Conservation (phyloP, 1,140 invertebrate species). For the Homalodisca vitripennis region DNA sequence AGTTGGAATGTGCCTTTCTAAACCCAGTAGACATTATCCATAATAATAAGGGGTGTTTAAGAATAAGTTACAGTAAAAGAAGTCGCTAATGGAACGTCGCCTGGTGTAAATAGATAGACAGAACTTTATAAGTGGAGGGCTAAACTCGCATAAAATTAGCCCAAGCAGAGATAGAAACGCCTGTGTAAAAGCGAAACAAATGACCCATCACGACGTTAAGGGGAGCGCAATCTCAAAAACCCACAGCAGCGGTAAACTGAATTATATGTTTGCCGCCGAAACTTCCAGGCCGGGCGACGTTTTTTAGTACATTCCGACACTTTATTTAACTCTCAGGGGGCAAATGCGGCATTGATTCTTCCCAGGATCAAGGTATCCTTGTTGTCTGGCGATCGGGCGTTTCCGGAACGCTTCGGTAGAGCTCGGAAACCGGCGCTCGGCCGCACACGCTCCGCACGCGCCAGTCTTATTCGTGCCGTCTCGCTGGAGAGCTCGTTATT, state of each 20-base stretch:
- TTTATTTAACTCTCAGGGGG: constrained; percentile 12
- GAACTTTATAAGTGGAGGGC: neutral
- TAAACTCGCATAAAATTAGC: constrained; percentile 8
- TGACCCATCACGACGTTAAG: neutral
- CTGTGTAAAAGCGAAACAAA: constrained; percentile 7
- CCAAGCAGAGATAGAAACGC: neutral
- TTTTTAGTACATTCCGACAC: constrained; percentile 11
- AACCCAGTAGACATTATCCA: too few species aligned
- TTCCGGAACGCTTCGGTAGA: neutral
- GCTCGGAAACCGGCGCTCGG: neutral
- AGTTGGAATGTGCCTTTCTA: too few species aligned
- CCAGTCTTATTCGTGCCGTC: neutral
- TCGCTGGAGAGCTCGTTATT: too few species aligned
- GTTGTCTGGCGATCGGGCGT: neutral
- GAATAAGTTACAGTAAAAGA: too few species aligned
- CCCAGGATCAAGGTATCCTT: constrained; percentile 14
- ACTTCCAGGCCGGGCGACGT: neutral
- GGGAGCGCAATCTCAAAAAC: constrained; percentile 11
- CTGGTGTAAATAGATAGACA: too few species aligned
- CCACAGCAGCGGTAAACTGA: constrained; percentile 10
- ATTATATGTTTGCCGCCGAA: constrained; percentile 17
- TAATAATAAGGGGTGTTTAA: too few species aligned
- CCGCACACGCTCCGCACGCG: constrained; percentile 5
- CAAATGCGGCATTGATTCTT: constrained; percentile 15
- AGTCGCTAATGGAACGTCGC: too few species aligned